A percentile compares a stretch with the other conserved stretches of the same genome.
Conservation (phyloP, 2,888 invertebrate genomes). For the Rambutsinella grinnellia region DNA sequence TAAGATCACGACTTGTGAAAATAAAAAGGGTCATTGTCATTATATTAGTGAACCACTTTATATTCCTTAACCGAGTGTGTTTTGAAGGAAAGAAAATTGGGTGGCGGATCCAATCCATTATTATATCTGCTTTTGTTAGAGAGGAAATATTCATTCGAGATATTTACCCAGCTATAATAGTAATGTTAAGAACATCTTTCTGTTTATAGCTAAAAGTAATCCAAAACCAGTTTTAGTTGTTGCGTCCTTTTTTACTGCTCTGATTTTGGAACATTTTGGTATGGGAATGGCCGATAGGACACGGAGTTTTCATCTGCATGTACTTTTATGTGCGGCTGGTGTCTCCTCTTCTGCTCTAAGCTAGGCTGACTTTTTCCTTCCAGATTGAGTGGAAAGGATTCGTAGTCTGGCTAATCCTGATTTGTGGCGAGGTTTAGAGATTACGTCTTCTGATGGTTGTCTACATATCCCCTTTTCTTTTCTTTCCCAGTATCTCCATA, state of each 20-base stretch:
- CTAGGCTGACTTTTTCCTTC: slow-evolving; percentile 33
- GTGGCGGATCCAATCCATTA: no score
- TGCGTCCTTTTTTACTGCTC: no score
- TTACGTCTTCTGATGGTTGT: slow-evolving; percentile 38
- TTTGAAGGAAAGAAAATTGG: no score
- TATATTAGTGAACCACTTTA: no score
- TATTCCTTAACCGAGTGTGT: no score
- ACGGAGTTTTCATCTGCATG: neutral
- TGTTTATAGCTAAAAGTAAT: no score
- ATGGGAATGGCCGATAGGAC: no score
- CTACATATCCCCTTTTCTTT: slow-evolving; percentile 27
- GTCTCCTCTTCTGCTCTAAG: neutral
- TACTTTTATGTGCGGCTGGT: neutral
- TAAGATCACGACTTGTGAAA: slow-evolving; percentile 22
- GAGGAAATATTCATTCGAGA: no score
- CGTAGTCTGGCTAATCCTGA: slow-evolving; percentile 37
- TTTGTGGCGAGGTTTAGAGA: slow-evolving; percentile 38
- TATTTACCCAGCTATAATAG: no score
- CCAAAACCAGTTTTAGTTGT: no score
- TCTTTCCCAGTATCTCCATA: neutral
- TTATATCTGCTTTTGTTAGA: no score
- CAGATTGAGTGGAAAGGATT: slow-evolving; percentile 42
- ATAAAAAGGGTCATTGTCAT: slow-evolving; percentile 1
- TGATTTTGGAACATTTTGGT: slow-evolving; percentile 1
- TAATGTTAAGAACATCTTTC: no score